A percentile compares a stretch with the other conserved stretches of the same genome.
These are phyloP conservation scores for Nemopilema nomurai DNA, from an alignment of 30 jellyfish, hydroid and myxozoan species.

Conservation along the genomic window DNA sequence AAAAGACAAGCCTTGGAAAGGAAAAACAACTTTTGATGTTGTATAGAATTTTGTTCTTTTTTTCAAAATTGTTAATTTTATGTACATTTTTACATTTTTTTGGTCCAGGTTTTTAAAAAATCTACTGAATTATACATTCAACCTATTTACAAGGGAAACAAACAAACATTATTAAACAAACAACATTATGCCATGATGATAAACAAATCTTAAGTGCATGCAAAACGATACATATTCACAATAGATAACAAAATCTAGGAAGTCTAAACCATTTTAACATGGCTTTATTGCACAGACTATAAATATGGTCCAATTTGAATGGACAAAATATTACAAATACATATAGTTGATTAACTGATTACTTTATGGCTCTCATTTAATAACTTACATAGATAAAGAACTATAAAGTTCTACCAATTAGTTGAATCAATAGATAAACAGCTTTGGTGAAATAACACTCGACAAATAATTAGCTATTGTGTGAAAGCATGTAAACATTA, in stretches of 20 bases:
- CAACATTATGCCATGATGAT: neutral
- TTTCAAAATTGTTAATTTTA: slow-evolving; percentile 30
- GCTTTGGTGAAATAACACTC: neutral
- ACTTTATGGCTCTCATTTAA: neutral
- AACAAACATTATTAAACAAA: neutral
- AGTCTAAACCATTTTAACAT: slow-evolving; percentile 38
- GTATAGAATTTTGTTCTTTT: slow-evolving; percentile 36
- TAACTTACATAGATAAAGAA: neutral
- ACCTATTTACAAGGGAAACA: slow-evolving; percentile 42
- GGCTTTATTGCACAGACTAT: slow-evolving; percentile 27
- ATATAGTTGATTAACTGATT: slow-evolving; percentile 10
- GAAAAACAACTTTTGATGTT: neutral
- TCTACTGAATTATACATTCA: slow-evolving; percentile 35
- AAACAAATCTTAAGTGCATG: slow-evolving; percentile 16
- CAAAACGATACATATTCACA: slow-evolving; percentile 39
- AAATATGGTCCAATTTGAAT: slow-evolving; percentile 21
- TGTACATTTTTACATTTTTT: slow-evolving; percentile 74
- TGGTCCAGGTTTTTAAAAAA: slow-evolving; percentile 44
- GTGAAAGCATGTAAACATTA: too few relatives aligned
- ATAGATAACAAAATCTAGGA: slow-evolving; percentile 22
- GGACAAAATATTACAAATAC: slow-evolving; percentile 48
- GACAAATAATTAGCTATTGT: neutral
- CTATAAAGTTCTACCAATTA: neutral
- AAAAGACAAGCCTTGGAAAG: too few relatives aligned
- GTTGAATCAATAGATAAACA: neutral